These are phyloP conservation scores for Drosophila ironensis DNA, from an alignment of 1,140 invertebrate species.

Conservation along the genomic window DNA sequence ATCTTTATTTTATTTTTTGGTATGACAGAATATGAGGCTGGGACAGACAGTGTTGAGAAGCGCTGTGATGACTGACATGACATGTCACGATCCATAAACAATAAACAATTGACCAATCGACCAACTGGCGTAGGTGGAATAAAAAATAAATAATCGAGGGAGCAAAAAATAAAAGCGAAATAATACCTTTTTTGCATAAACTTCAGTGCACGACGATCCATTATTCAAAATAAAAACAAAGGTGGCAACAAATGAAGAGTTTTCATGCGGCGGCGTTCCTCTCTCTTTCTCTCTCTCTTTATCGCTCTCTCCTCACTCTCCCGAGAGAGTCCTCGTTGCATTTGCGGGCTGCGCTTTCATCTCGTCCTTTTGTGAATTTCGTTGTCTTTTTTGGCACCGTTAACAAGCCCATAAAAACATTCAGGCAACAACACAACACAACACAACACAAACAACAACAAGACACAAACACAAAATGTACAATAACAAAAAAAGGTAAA, in stretches of 20 bases:
- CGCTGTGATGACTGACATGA: not conserved
- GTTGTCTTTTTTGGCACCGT: too few species aligned
- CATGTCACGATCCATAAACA: not conserved
- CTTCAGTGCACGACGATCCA: constrained; percentile 82
- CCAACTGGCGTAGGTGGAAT: not conserved
- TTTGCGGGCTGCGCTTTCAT: too few species aligned
- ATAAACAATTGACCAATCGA: constrained; percentile 6
- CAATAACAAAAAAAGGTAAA: not conserved
- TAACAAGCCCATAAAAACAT: too few species aligned
- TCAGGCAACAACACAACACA: not conserved
- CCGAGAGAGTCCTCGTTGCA: too few species aligned
- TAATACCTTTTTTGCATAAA: constrained; percentile 82
- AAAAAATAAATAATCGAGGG: not conserved
- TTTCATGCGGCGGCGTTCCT: constrained; percentile 67
- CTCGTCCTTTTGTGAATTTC: too few species aligned
- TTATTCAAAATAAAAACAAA: constrained; percentile 81
- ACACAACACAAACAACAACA: not conserved
- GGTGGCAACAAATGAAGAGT: constrained; percentile 79
- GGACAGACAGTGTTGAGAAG: not conserved
- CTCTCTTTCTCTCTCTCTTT: not conserved
- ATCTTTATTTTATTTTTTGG: not conserved
- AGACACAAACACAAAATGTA: too few species aligned
- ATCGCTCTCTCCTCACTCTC: constrained; percentile 40
- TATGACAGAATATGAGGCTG: constrained; percentile 17
- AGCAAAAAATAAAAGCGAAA: constrained; percentile 14